phyloP scores from a whole-genome alignment of 2,113 vertebrate species.

The Glareola pratincola region DNA sequence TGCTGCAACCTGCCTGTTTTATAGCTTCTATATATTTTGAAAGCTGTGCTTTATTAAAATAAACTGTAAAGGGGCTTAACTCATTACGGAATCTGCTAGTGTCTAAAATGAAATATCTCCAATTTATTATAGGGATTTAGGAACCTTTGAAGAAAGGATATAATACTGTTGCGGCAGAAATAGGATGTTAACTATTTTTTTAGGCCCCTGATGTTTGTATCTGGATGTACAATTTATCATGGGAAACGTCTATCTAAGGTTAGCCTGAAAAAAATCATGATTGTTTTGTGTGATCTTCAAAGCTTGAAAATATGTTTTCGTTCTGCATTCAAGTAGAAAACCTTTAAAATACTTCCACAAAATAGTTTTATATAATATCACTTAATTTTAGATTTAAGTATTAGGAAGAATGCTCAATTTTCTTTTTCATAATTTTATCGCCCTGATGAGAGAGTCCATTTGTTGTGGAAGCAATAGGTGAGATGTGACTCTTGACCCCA shows the following conservation, averaged over 20 bases:
- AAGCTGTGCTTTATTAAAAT: slow-evolving; percentile 81
- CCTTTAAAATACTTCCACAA: not conserved
- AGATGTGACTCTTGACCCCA: not conserved
- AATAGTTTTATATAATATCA: not conserved
- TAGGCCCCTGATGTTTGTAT: not conserved
- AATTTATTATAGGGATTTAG: slow-evolving; percentile 63
- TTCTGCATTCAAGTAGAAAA: not conserved
- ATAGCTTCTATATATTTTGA: slow-evolving; percentile 74
- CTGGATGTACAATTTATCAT: not conserved
- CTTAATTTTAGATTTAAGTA: not conserved
- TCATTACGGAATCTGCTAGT: slow-evolving; percentile 75
- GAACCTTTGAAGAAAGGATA: slow-evolving; percentile 1
- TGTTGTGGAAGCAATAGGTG: not conserved
- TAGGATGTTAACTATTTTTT: not conserved
- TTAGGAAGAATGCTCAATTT: not conserved
- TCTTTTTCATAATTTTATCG: not conserved
- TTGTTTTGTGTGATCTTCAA: not conserved
- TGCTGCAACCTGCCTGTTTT: slow-evolving; percentile 80
- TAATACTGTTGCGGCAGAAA: not conserved
- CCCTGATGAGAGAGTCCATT: not conserved
- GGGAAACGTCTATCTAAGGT: not conserved
- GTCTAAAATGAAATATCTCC: slow-evolving; percentile 75
- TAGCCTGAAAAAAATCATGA: not conserved
- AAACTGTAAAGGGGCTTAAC: slow-evolving; percentile 78
- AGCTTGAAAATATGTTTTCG: not conserved